Base-by-base conservation (phyloP, 2,797 vertebrate genomes). In the Kryptolebias ocellatus region DNA sequence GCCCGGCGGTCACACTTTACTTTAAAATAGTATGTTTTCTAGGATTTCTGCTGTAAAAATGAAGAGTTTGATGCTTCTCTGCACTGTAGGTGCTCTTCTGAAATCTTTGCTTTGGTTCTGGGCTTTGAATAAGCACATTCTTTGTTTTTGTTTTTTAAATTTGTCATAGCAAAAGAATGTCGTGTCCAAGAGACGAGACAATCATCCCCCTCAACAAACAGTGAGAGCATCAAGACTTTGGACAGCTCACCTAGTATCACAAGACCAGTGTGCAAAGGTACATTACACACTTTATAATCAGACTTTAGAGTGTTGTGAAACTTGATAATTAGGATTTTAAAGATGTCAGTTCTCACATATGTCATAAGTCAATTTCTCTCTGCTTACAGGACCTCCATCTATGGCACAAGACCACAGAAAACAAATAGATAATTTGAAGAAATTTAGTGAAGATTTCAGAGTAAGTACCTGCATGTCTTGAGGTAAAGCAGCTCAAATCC, bases 401-500 rank as follows among this genome's bases (percentile, higher is more conserved):
- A 91, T 96, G 94, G 93, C 95, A 90, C 93, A 95, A 81, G 98
- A 99, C 89, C 97, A 99, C 81, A 97, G 96, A 94, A 99, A 98
- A 92, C 97, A 99, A 91, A 95, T 99, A 87, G 98, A 99, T 92
- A 98, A 99, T 94, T 95, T 99, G 94, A 99, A 97, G 94, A 97
- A 98, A 93, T 99, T 99, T 93, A 98, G 97, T 93, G 96, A 95
- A 85, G 96, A 98, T 91, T 99, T 99, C 94, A 96, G 96, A 95
- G 98, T 99, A 93, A 96, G 97, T 96, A 51, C 72, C 24, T 53
- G 9, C 24, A 12, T 51, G 62, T 74, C 4, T 0, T 47, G 11
- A 1, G 0, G 0, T 49, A 39, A 11, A 29, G 1, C 55, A 69
- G 18, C 7, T 6, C 5, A 37, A 54, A 18, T 4, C 11, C 3